These are phyloP conservation scores for Microtus oregoni DNA, from an alignment of 2,113 vertebrate genomes.

Conservation along the genomic window DNA sequence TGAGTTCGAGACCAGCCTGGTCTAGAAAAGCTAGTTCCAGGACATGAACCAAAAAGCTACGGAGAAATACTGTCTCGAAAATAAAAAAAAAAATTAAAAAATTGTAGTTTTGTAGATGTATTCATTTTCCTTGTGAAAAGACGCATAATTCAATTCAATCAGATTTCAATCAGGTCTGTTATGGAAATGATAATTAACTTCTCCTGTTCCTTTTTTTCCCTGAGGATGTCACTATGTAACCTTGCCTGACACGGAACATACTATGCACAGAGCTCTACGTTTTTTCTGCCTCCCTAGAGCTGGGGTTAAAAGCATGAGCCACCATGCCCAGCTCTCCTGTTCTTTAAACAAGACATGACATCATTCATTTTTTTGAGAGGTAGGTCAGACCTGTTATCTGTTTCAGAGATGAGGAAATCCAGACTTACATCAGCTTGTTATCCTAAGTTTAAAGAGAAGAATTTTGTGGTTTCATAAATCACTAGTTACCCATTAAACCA, in stretches of 20 bases:
- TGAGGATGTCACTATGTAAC: neutral
- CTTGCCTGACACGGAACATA: neutral
- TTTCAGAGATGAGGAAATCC: constrained; percentile 41
- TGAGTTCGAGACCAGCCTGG: no score
- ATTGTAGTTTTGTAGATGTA: neutral
- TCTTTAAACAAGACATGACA: neutral
- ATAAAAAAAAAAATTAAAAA: no score
- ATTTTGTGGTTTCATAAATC: constrained; percentile 11
- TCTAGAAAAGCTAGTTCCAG: no score
- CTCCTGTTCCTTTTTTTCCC: no score
- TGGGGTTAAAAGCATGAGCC: neutral
- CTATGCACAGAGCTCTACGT: neutral
- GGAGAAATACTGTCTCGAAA: no score
- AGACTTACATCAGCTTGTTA: constrained; percentile 18
- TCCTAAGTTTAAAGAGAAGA: constrained; percentile 39
- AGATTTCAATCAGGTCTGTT: neutral
- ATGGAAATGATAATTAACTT: neutral
- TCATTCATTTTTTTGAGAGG: constrained; percentile 53
- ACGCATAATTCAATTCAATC: neutral
- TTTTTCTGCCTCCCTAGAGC: neutral
- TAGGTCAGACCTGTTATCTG: constrained; percentile 47
- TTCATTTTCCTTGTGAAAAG: neutral
- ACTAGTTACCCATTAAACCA: constrained; percentile 50
- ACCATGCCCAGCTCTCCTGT: neutral
- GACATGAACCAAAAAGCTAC: no score